These are phyloP conservation scores for Leucophenga maculata DNA, from an alignment of 2,888 invertebrate genomes.

Conservation along the genomic window DNA sequence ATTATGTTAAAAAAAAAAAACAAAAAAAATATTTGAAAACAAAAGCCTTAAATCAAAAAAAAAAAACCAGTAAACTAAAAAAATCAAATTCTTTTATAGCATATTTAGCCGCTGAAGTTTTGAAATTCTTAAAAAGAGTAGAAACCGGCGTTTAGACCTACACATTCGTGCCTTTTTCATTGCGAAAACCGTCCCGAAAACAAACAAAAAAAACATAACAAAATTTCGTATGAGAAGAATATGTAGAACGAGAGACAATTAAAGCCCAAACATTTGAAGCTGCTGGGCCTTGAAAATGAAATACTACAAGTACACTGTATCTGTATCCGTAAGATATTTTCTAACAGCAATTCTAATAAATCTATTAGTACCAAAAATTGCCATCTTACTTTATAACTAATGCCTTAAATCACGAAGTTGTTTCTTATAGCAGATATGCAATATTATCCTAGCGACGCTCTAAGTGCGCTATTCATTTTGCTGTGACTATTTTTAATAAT, in stretches of 20 bases:
- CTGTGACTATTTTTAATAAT: too few relatives aligned
- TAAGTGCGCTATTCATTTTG: too few relatives aligned
- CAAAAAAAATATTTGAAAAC: constrained; percentile 1
- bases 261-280: neutral
- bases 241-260: neutral
- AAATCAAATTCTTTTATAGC: neutral
- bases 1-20: constrained; percentile 1
- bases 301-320: constrained; percentile 32
- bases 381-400: too few relatives aligned
- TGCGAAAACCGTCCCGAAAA: constrained; percentile 60
- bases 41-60: constrained; percentile 4
- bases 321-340: constrained; percentile 15
- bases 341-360: neutral
- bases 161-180: constrained; percentile 67
- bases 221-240: constrained; percentile 9
- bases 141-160: constrained; percentile 38
- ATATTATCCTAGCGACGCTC: too few relatives aligned
- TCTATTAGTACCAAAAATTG: too few relatives aligned
- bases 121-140: constrained; percentile 52
- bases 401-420: too few relatives aligned
- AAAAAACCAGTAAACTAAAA: constrained; percentile 24
- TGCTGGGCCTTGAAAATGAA: too few relatives aligned
- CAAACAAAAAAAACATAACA: neutral
- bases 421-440: too few relatives aligned
- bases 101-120: constrained; percentile 12